A percentile compares a stretch with the other conserved stretches of the same genome.
phyloP scores from a whole-genome alignment of 2,888 invertebrate species.

The Tinea semifulvella region DNA sequence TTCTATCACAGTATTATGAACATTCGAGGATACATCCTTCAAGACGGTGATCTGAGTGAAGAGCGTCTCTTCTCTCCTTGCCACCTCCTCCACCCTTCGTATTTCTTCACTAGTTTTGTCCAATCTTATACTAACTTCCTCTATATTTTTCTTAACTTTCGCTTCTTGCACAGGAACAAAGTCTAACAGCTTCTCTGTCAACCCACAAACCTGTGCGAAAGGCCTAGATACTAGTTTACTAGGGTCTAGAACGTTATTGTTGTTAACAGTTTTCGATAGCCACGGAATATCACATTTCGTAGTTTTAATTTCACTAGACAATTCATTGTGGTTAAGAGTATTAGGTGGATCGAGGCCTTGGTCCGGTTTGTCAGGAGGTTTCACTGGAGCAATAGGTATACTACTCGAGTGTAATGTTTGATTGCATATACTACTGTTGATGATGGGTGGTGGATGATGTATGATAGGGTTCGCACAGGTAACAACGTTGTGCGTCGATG shows the following conservation, averaged over 20 bases:
- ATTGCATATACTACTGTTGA: constrained; percentile 43
- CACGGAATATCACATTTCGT: constrained; percentile 58
- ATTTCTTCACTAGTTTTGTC: constrained; percentile 31
- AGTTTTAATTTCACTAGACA: constrained; percentile 30
- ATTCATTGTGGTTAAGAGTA: constrained; percentile 50
- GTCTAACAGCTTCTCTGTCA: constrained; percentile 40
- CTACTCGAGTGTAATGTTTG: constrained; percentile 30
- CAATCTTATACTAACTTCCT: constrained; percentile 22
- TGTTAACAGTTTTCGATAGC: constrained; percentile 59
- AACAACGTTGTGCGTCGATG: constrained; percentile 21
- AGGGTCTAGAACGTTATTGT: constrained; percentile 48
- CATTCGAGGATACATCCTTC: constrained; percentile 54
- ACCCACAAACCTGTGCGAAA: constrained; percentile 51
- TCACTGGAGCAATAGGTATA: constrained; percentile 56
- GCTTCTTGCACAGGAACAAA: constrained; percentile 15
- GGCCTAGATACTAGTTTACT: constrained; percentile 46
- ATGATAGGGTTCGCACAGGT: constrained; percentile 26
- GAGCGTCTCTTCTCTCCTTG: constrained; percentile 50
- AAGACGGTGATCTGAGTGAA: constrained; percentile 58
- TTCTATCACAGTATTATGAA: constrained; percentile 54
- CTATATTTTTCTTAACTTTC: constrained; percentile 25
- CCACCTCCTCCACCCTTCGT: constrained; percentile 44
- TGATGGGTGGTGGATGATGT: constrained; percentile 45
- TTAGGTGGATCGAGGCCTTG: constrained; percentile 59
- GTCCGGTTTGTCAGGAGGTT: constrained; percentile 57